Conservation (phyloP, 2,888 invertebrate genomes). For the Lithodes maja region DNA sequence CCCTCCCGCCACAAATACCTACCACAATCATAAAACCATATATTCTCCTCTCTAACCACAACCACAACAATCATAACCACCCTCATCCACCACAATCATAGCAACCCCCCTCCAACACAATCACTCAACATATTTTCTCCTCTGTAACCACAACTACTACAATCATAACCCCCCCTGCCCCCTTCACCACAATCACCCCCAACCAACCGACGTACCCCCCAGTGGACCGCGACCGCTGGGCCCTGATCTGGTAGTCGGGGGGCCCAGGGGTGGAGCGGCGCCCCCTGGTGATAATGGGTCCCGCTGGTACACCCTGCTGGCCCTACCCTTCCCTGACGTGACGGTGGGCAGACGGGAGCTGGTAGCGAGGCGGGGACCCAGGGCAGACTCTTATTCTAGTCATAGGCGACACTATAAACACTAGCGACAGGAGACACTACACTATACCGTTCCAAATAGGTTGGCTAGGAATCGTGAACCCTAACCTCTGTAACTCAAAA, state of each 20-base stretch:
- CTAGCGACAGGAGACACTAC: not conserved
- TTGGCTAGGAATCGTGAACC: too few species aligned
- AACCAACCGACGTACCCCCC: slow-evolving; percentile 21
- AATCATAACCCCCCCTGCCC: not conserved
- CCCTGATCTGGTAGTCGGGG: slow-evolving; percentile 28
- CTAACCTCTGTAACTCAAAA: too few species aligned
- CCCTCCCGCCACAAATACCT: too few species aligned
- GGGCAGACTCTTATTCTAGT: slow-evolving; percentile 91
- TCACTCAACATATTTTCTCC: not conserved
- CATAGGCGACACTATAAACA: slow-evolving; percentile 13
- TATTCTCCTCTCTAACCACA: too few species aligned
- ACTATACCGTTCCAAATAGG: too few species aligned
- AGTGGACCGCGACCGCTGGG: slow-evolving; percentile 48
- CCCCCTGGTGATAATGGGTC: slow-evolving; percentile 51
- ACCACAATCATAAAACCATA: too few species aligned
- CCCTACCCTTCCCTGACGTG: slow-evolving; percentile 94
- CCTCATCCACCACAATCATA: too few species aligned
- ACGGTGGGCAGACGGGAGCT: slow-evolving; percentile 90
- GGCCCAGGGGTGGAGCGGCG: slow-evolving; percentile 56
- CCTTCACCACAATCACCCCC: not conserved
- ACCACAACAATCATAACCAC: too few species aligned
- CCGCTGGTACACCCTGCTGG: slow-evolving; percentile 86
- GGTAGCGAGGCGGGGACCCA: slow-evolving; percentile 75
- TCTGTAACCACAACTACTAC: not conserved
- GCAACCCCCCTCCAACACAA: not conserved